A percentile compares a stretch with the other conserved stretches of the same genome.
phyloP scores from a whole-genome alignment of 1,140 invertebrate genomes.

The Temnothorax curvispinosus region DNA sequence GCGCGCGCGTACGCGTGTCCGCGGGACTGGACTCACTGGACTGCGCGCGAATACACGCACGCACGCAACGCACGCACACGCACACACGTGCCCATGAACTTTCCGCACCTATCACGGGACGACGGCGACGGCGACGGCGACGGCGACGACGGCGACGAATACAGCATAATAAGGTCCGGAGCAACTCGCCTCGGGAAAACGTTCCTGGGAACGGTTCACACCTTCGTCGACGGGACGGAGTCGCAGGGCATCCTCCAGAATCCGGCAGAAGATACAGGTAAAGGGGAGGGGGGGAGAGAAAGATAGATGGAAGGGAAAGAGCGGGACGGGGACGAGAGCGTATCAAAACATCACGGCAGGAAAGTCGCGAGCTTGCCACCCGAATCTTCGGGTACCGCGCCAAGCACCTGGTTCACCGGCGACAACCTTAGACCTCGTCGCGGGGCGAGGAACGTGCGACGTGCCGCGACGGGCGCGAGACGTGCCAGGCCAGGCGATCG shows the following conservation, averaged over 20 bases:
- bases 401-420: not conserved
- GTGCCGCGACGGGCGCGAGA: not conserved
- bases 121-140: not conserved
- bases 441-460: not conserved
- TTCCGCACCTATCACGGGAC: conserved; percentile 37
- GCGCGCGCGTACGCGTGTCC: too few relatives aligned
- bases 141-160: not conserved
- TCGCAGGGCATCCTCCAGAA: conserved; percentile 16
- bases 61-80: not conserved
- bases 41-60: not conserved
- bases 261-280: not conserved
- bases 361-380: not conserved
- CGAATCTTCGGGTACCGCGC: not conserved
- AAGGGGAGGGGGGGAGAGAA: not conserved
- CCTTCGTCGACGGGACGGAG: conserved; percentile 2
- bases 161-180: not conserved
- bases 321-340: not conserved
- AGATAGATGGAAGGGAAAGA: not conserved
- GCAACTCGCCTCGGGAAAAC: not conserved
- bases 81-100: conserved; percentile 26
- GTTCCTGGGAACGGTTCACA: not conserved
- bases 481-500: conserved; percentile 24
- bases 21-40: too few relatives aligned
- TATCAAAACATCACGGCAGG: conserved; percentile 31
- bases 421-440: not conserved